Conservation (phyloP, 1,140 invertebrate genomes). For the Leptinotarsa undecemlineata region DNA sequence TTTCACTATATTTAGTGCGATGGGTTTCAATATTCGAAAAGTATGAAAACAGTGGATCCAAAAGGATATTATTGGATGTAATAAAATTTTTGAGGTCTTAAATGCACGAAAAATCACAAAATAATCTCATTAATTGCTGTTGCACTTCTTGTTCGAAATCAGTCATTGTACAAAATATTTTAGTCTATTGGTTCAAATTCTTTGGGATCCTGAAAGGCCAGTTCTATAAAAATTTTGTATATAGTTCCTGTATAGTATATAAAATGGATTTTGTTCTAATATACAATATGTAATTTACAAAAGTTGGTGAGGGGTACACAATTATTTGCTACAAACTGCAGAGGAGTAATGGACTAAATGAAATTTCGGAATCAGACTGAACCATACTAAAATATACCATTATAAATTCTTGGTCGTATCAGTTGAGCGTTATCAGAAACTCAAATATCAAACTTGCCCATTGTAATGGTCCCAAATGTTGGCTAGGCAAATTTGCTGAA, state of each 20-base stretch:
- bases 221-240: slow-evolving; percentile 29
- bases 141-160: slow-evolving; percentile 11
- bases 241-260: slow-evolving; percentile 22
- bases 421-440: neutral
- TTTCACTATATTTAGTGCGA: no score
- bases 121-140: slow-evolving; percentile 4
- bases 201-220: slow-evolving; percentile 27
- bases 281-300: slow-evolving; percentile 17
- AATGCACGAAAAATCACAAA: neutral
- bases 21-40: no score
- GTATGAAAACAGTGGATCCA: no score
- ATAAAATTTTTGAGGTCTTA: neutral
- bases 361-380: neutral
- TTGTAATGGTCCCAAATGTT: neutral
- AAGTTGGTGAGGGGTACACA: neutral
- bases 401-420: no score
- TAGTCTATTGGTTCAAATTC: slow-evolving; percentile 21
- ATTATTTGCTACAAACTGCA: neutral
- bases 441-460: neutral
- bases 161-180: slow-evolving; percentile 12
- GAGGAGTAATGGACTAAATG: neutral
- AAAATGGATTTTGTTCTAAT: slow-evolving; percentile 22
- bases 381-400: no score
- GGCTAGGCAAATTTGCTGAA: no score
- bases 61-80: no score